Percentiles rank a stretch among this genome's conserved stretches.
phyloP scores from a whole-genome alignment of 2,888 invertebrate genomes.

The Drosophila kanekoi region DNA sequence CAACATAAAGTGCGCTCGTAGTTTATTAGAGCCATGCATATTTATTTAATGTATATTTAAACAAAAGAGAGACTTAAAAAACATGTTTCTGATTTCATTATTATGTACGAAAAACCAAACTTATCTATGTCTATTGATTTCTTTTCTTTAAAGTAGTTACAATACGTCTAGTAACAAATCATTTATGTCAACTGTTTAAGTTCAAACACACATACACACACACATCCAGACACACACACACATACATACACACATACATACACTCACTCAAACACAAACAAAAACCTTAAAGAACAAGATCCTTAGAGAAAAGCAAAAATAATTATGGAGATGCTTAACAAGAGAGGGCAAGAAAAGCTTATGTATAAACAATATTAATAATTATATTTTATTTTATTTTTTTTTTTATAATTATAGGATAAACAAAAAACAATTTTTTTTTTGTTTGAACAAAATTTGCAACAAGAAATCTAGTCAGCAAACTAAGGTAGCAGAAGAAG shows the following conservation, averaged over 20 bases:
- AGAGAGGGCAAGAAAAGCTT: constrained; percentile 10
- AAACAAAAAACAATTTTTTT: constrained; percentile 47
- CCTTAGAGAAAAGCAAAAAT: constrained; percentile 32
- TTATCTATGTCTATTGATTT: constrained; percentile 43
- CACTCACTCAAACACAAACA: not conserved
- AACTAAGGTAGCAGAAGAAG: constrained; percentile 37
- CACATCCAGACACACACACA: not conserved
- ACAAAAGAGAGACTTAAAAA: constrained; percentile 24
- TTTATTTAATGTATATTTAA: constrained; percentile 59
- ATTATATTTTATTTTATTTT: constrained; percentile 33
- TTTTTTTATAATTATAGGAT: constrained; percentile 56
- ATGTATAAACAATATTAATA: constrained; percentile 43
- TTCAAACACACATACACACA: constrained; percentile 20
- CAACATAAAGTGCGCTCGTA: constrained; percentile 33
- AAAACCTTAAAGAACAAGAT: constrained; percentile 39
- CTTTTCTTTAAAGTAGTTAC: constrained; percentile 50
- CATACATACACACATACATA: too few species aligned
- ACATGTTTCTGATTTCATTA: constrained; percentile 42
- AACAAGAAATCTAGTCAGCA: constrained; percentile 76
- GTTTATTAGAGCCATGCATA: constrained; percentile 54
- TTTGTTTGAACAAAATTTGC: constrained; percentile 76
- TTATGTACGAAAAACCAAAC: constrained; percentile 17
- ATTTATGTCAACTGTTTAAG: constrained; percentile 44
- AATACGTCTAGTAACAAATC: constrained; percentile 46
- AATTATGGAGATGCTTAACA: not conserved